Conservation (phyloP, 1,140 invertebrate genomes). For the Stegodyphus mimosarum region DNA sequence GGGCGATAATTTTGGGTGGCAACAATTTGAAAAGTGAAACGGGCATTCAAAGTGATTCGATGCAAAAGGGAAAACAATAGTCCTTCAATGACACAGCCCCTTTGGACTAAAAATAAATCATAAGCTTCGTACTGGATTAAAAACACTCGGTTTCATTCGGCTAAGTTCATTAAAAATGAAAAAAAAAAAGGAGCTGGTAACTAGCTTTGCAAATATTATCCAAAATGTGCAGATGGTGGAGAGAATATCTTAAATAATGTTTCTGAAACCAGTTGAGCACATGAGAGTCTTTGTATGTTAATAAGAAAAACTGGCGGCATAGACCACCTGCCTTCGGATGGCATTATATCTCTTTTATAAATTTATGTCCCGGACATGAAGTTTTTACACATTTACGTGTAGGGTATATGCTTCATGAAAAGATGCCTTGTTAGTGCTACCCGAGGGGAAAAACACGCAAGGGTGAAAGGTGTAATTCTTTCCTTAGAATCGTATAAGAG, state of each 20-base stretch:
- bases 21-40: too few species aligned
- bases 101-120: too few species aligned
- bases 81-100: too few species aligned
- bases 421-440: slow-evolving; percentile 12
- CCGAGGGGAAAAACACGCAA: neutral
- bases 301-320: neutral
- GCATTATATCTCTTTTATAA: slow-evolving; percentile 21
- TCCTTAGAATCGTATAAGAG: too few species aligned
- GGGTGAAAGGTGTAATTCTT: neutral
- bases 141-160: too few species aligned
- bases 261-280: slow-evolving; percentile 28
- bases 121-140: too few species aligned
- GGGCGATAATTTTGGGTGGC: too few species aligned
- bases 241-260: neutral
- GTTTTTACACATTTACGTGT: slow-evolving; percentile 18
- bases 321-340: slow-evolving; percentile 13
- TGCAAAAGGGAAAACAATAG: too few species aligned
- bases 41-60: too few species aligned
- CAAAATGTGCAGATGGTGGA: neutral
- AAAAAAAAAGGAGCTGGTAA: too few species aligned
- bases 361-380: slow-evolving; percentile 32
- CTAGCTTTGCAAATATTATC: too few species aligned
- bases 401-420: slow-evolving; percentile 16
- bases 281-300: slow-evolving; percentile 34
- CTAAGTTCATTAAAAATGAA: too few species aligned